Conservation (phyloP, 2,797 vertebrate species). For the Gymnopithys bicolor region DNA sequence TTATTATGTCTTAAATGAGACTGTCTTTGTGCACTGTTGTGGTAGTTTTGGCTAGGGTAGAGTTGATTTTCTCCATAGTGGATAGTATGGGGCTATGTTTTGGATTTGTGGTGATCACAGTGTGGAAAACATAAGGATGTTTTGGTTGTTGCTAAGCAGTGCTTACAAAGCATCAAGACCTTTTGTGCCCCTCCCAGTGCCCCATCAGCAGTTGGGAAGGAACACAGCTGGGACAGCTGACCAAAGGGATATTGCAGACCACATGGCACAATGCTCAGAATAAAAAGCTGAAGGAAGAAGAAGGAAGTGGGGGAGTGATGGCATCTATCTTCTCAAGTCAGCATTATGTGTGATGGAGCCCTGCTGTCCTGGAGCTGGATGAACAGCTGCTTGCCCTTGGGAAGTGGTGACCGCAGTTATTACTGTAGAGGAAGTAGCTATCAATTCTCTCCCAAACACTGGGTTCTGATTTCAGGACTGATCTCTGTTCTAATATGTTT, state of each 20-base stretch:
- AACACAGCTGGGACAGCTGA: neutral
- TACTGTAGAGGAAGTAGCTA: neutral
- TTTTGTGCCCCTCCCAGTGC: fast-evolving
- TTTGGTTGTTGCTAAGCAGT: neutral
- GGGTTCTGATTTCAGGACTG: neutral
- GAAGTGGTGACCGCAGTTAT: neutral
- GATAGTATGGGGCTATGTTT: neutral
- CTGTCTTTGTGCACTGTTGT: neutral
- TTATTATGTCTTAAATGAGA: neutral
- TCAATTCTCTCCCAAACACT: neutral
- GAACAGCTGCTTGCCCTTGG: neutral
- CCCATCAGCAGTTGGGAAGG: neutral
- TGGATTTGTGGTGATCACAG: too few relatives aligned
- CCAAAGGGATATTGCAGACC: neutral
- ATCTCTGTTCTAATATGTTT: neutral
- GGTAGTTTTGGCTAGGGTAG: neutral
- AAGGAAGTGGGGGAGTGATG: too few relatives aligned
- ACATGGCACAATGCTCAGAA: fast-evolving
- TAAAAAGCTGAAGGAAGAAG: neutral
- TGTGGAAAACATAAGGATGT: neutral
- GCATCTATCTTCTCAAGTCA: neutral
- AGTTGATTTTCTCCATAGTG: neutral
- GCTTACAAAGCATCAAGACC: fast-evolving
- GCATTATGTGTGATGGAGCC: neutral
- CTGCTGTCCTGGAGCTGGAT: neutral